Evolutionary conservation across 2,113 vertebrate genomes (phyloP), one percentile per base, ranked within the genome.

Genomic region (Phalacrocorax brasilianus): DNA sequence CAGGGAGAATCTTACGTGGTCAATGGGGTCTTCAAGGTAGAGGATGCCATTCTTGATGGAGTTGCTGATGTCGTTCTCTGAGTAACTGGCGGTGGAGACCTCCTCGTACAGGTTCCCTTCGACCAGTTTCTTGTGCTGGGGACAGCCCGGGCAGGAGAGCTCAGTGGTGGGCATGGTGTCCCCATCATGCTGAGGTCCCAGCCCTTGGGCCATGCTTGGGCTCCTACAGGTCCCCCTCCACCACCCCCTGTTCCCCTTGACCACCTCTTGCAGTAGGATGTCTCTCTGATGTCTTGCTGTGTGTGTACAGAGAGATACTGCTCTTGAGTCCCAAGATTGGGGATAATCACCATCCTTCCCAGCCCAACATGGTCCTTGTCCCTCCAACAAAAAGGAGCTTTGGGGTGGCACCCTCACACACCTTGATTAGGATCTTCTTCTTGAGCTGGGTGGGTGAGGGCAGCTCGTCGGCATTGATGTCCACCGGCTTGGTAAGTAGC

Each of bases 391-490:
- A 83, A 33, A 73, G 7, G 4, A 8, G 5, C 18, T 62, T 52
- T 40, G 56, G 24, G 52, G 11, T 58, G 16, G 23, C n/a, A 14
- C 42, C 42, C 42, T 14, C 30, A 42, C 33, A 6, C 32, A 99
- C 99, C 98, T 99, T 99, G 86, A 99, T 99, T 77, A 99, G 98
- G 94, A 99, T 99, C 97, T 99, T 99, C 89, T 98, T 98, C 95
- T 98, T 98, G 76, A 99, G 98, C 95, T 99, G 98, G 38, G 98
- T 96, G 8, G 99, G 99, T 0, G 99, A 99, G 4, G 99, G 99
- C 33, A 99, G 96, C 96, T 99, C 98, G 10, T 99, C 98, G 0
- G 98, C 98, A 0, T 97, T 98, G 96, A 95, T 97, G 78, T 99
- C 99, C 23, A 99, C 98, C 0, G 99, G 98, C 76, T 99, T 99